Conservation (phyloP, 1,140 invertebrate genomes). For the Trinorchestia longiramus region DNA sequence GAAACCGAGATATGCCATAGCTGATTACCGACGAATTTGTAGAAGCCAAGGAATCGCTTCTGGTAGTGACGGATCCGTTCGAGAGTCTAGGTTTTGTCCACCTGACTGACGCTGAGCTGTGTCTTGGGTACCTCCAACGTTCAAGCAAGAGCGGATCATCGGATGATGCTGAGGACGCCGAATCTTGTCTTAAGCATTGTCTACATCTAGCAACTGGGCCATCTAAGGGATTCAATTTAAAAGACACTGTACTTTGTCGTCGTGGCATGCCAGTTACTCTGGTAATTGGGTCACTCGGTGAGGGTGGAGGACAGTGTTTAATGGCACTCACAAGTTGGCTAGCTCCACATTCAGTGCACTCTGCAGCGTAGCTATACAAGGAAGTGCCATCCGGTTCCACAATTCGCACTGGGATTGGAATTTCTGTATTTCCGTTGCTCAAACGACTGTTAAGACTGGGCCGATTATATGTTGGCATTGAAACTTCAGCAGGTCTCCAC, state of each 20-base stretch:
- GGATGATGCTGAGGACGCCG: constrained; percentile 65
- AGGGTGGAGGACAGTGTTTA: constrained; percentile 61
- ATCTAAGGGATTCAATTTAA: constrained; percentile 63
- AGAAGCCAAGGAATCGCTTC: constrained; percentile 66
- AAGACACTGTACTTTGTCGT: constrained; percentile 64
- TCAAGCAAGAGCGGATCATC: constrained; percentile 64
- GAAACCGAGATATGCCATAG: constrained; percentile 61
- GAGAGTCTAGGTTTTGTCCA: constrained; percentile 64
- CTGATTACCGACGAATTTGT: constrained; percentile 65
- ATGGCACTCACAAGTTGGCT: constrained; percentile 65
- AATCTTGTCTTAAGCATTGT: constrained; percentile 65
- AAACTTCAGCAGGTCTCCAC: constrained; percentile 62
- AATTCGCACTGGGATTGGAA: constrained; percentile 61
- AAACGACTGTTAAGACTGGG: constrained; percentile 59
- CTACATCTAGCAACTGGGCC: constrained; percentile 60
- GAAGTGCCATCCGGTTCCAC: constrained; percentile 63
- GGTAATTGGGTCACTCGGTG: constrained; percentile 51
- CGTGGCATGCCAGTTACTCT: constrained; percentile 57
- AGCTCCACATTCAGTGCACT: constrained; percentile 64
- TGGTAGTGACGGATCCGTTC: constrained; percentile 65
- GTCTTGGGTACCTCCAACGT: constrained; percentile 61
- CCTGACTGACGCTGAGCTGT: constrained; percentile 60
- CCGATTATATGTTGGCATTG: constrained; percentile 58
- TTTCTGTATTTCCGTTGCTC: constrained; percentile 62
- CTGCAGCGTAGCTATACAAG: constrained; percentile 64